Evolutionary conservation across 2,888 invertebrate species (phyloP), one percentile per base, ranked within the genome.

Genomic region (Nemotelus nigrinus): DNA sequence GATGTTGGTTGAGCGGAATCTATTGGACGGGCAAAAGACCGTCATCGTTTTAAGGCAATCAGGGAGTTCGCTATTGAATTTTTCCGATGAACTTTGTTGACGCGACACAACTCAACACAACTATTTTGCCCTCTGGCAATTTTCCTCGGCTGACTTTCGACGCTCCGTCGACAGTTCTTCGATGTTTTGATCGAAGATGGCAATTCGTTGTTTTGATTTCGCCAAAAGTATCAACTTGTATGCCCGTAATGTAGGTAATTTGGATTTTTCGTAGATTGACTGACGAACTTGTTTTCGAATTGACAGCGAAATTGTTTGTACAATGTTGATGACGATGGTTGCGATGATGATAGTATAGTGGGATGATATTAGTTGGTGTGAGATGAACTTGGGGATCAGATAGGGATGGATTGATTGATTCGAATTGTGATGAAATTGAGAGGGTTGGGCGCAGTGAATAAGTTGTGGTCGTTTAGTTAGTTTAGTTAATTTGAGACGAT

Each of bases 41-140:
- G 25, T 25, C 25, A 25, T 25, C 25, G 63, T 74, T 74, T 74
- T 63, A 74, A 48, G 63, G 74, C 60, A 74, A 74, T 57, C 41
- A 63, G 63, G 74, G 57, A 60, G 43, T 63, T 43, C 25, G 10
- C 63, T 43, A 41, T 8, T 58, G 53, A 10, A 63, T 41, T 41
- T 72, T 8, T 63, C 48, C 41, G 53, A 45, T 48, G 74, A 74
- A 74, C 60, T 74, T 74, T 60, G 74, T 53, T 41, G 43, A 25
- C 1, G 25, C 25, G 25, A 25, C 25, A 25, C 25, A 25, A 25
- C 25, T 25, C 25, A 25, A 25, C 25, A 25, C 50, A 39, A 55
- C 43, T 55, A 39, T 70, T 10, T 71, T 74, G 74, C 74, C 74
- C 74, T 74, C 74, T 74, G 74, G 63, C 74, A 74, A 74, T 74